These are phyloP conservation scores for Drosophila mulleri DNA, from an alignment of 2,888 invertebrate species.

Conservation along the genomic window DNA sequence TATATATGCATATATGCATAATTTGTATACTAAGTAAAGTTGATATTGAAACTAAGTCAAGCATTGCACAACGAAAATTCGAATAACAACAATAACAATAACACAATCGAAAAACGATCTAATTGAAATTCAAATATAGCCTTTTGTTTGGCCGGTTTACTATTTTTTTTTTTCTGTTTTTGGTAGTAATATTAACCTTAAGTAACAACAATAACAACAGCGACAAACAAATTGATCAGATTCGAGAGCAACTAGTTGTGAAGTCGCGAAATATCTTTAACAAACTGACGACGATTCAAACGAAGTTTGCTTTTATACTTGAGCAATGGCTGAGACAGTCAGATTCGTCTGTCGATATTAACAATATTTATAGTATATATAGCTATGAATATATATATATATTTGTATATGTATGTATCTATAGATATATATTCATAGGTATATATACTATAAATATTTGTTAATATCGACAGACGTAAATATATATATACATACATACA, in stretches of 20 bases:
- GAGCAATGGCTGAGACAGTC: conserved; percentile 37
- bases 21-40: conserved; percentile 11
- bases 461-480: too few species aligned
- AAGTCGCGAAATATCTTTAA: conserved; percentile 57
- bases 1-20: conserved; percentile 1
- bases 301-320: conserved; percentile 72
- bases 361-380: conserved; percentile 18
- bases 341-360: conserved; percentile 22
- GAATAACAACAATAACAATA: not conserved
- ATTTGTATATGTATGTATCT: too few species aligned
- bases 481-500: conserved; percentile 9
- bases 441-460: too few species aligned
- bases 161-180: conserved; percentile 13
- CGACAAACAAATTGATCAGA: conserved; percentile 31
- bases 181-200: conserved; percentile 24
- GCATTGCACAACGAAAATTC: conserved; percentile 17
- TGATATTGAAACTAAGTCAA: conserved; percentile 5
- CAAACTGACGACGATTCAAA: conserved; percentile 69
- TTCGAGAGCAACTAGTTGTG: conserved; percentile 51
- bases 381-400: conserved; percentile 21
- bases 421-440: conserved; percentile 15
- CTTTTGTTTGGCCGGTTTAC: conserved; percentile 27
- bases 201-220: conserved; percentile 5
- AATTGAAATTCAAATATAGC: conserved; percentile 54
- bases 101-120: conserved; percentile 11